Percentiles rank a stretch among this genome's conserved stretches.
phyloP scores from a whole-genome alignment of 1,140 invertebrate genomes.

The Bombus haemorrhoidalis region DNA sequence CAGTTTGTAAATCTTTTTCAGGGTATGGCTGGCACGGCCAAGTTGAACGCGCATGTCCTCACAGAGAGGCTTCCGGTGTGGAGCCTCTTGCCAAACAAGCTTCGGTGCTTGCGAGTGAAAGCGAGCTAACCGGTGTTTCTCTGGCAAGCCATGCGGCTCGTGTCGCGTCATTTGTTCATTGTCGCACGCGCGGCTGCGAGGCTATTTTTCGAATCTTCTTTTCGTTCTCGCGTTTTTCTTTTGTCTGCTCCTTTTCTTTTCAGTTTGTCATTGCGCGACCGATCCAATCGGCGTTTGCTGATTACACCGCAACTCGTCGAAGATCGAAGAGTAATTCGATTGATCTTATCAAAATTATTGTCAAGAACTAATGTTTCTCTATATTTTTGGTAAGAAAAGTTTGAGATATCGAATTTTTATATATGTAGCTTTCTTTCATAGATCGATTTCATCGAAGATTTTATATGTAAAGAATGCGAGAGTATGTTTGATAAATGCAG shows the following conservation, averaged over 20 bases:
- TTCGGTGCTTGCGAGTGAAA: slow-evolving; percentile 69
- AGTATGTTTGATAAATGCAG: background rate
- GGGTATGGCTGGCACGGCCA: slow-evolving; percentile 57
- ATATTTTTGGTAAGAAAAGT: background rate
- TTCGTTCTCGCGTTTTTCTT: background rate
- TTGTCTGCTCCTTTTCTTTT: background rate
- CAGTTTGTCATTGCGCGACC: slow-evolving; percentile 7
- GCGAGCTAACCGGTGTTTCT: slow-evolving; percentile 78
- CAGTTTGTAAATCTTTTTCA: background rate
- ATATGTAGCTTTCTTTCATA: too few species aligned
- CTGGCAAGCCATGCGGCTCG: slow-evolving; percentile 83
- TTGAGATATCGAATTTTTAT: background rate
- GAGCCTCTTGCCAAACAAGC: slow-evolving; percentile 81
- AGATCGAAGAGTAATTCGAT: background rate
- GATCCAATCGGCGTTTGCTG: too few species aligned
- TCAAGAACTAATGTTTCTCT: background rate
- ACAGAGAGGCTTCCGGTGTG: slow-evolving; percentile 81
- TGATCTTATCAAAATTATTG: background rate
- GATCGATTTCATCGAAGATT: background rate
- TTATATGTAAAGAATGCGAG: background rate
- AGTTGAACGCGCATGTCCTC: slow-evolving; percentile 82
- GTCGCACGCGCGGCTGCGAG: slow-evolving; percentile 82
- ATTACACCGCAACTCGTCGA: background rate
- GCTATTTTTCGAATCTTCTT: slow-evolving; percentile 55
- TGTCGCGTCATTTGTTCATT: slow-evolving; percentile 83